Evolutionary conservation across 2,888 invertebrate species (phyloP).

Genomic region (Bombylius discolor): DNA sequence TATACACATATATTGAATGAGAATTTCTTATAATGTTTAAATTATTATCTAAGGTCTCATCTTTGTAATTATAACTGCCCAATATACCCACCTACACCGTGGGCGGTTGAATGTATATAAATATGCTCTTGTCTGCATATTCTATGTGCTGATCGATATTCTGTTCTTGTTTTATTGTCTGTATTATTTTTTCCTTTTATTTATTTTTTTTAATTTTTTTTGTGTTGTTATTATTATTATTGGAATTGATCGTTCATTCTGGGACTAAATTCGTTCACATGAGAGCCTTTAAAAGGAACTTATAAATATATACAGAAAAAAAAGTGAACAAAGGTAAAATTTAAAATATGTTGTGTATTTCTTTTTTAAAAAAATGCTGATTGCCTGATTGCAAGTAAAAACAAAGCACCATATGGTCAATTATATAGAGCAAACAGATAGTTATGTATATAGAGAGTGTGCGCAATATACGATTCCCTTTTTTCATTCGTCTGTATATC

Average conservation of each 20-base stretch:
- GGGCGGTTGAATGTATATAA: conserved; percentile 8
- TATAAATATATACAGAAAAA: not conserved
- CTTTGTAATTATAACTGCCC: conserved; percentile 16
- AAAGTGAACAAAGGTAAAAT: not conserved
- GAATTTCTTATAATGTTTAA: not conserved
- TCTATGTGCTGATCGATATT: conserved; percentile 4
- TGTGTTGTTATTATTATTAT: not conserved
- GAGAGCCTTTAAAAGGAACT: not conserved
- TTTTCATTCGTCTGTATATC: not conserved
- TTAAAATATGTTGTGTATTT: not conserved
- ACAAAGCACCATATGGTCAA: not conserved
- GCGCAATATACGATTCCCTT: not conserved
- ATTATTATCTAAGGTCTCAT: conserved; percentile 9
- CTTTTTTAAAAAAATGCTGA: not conserved
- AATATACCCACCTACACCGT: conserved; percentile 15
- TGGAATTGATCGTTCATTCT: conserved; percentile 3
- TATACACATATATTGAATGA: not conserved
- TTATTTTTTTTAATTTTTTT: not conserved
- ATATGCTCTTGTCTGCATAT: too few relatives aligned
- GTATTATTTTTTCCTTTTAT: not conserved
- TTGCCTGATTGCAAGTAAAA: not conserved
- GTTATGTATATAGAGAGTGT: not conserved
- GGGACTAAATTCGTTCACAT: not conserved
- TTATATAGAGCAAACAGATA: conserved; percentile 2
- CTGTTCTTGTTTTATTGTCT: not conserved